A percentile compares a stretch with the other conserved stretches of the same genome.
phyloP scores from a whole-genome alignment of 2,797 vertebrate species.

The Potorous gilbertii region DNA sequence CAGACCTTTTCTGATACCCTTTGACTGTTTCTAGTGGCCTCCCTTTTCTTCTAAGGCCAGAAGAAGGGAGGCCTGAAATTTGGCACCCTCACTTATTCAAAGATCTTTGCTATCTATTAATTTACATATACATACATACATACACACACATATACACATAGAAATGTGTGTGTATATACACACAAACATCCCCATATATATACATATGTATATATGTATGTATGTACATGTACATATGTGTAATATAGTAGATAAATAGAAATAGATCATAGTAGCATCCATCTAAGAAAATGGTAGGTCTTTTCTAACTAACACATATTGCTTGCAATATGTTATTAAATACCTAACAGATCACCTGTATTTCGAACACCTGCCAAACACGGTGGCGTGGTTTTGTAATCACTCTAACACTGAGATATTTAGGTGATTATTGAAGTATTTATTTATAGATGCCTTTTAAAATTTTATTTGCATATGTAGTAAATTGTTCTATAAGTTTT shows the following conservation, averaged over 20 bases:
- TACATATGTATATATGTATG: conserved; percentile 8
- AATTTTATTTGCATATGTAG: conserved; percentile 41
- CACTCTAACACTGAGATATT: conserved; percentile 67
- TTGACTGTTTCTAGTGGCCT: conserved; percentile 46
- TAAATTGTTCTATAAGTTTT: conserved; percentile 55
- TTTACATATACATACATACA: conserved; percentile 25
- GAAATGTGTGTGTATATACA: not conserved
- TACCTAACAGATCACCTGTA: conserved; percentile 9
- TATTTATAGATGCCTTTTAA: conserved; percentile 25
- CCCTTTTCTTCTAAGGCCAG: not conserved
- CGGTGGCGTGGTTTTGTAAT: conserved; percentile 32
- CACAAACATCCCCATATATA: conserved; percentile 21
- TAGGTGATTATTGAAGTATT: conserved; percentile 30
- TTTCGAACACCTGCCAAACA: conserved; percentile 3
- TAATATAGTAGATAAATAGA: conserved; percentile 24
- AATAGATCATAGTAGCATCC: conserved; percentile 50
- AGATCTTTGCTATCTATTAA: conserved; percentile 32
- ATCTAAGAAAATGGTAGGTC: conserved; percentile 52
- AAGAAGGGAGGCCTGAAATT: conserved; percentile 7
- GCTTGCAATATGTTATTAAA: conserved; percentile 56
- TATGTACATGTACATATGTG: conserved; percentile 21
- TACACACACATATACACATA: conserved; percentile 8
- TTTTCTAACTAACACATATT: conserved; percentile 57
- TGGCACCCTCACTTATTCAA: conserved; percentile 50
- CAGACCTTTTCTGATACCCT: conserved; percentile 42